phyloP scores from a whole-genome alignment of 2,113 vertebrate genomes.

The Sebastes fasciatus region DNA sequence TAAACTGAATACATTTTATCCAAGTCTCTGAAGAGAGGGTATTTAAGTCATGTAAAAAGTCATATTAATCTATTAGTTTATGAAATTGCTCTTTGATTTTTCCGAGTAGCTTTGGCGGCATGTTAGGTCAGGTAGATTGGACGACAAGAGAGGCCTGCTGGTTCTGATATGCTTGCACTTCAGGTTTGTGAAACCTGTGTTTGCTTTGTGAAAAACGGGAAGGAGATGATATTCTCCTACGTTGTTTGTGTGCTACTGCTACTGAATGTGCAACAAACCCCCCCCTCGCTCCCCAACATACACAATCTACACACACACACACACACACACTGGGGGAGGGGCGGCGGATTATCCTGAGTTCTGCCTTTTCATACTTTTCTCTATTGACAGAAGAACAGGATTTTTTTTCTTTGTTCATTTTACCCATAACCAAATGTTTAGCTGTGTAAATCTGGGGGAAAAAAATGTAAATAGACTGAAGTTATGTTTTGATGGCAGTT shows the following conservation, averaged over 20 bases:
- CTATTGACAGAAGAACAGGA: conserved; percentile 53
- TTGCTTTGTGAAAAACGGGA: conserved; percentile 43
- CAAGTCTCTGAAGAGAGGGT: conserved; percentile 72
- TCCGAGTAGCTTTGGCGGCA: conserved; percentile 52
- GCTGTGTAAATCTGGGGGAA: conserved; percentile 61
- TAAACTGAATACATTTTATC: conserved; percentile 80
- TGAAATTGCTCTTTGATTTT: conserved; percentile 56
- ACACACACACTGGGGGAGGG: conserved; percentile 47
- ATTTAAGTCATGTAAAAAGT: conserved; percentile 77
- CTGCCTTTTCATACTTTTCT: conserved; percentile 68
- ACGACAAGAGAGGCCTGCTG: conserved; percentile 30
- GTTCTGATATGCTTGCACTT: conserved; percentile 39
- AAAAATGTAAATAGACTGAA: conserved; percentile 76
- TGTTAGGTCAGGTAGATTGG: conserved; percentile 37
- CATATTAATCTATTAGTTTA: conserved; percentile 73
- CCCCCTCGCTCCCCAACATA: conserved; percentile 29
- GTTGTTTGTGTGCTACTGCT: conserved; percentile 70
- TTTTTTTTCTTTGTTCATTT: conserved; percentile 57
- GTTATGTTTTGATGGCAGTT: conserved; percentile 72
- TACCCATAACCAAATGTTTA: conserved; percentile 75
- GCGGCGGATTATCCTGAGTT: conserved; percentile 54
- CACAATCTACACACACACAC: conserved; percentile 48
- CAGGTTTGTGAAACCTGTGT: conserved; percentile 50
- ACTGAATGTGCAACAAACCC: conserved; percentile 73
- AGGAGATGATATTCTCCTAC: conserved; percentile 33